Evolutionary conservation across 2,888 invertebrate genomes (phyloP).

Genomic region (Nemapogon koenigi): DNA sequence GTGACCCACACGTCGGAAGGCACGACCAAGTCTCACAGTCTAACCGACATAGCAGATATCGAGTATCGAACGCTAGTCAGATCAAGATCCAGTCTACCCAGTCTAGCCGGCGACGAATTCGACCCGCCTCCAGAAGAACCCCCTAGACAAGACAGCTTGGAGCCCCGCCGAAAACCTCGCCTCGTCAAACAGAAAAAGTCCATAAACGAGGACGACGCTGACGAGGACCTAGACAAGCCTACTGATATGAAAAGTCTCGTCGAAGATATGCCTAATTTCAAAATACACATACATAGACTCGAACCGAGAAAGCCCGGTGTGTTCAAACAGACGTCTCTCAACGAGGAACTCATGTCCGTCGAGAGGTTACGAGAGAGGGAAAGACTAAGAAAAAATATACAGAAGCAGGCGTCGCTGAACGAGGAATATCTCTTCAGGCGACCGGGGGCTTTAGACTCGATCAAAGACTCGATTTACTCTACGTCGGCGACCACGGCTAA

Average conservation of each 20-base stretch:
- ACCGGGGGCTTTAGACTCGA: conserved; percentile 70
- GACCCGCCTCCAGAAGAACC: conserved; percentile 30
- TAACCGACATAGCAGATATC: conserved; percentile 81
- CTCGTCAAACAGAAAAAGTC: conserved; percentile 88
- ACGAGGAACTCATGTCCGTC: conserved; percentile 89
- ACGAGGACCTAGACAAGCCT: conserved; percentile 69
- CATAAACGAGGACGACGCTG: conserved; percentile 76
- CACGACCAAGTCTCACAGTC: conserved; percentile 79
- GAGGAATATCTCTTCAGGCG: conserved; percentile 81
- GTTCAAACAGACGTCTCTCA: conserved; percentile 84
- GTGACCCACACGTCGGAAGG: conserved; percentile 54
- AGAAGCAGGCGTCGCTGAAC: conserved; percentile 88
- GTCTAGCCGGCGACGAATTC: conserved; percentile 57
- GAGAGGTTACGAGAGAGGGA: conserved; percentile 85
- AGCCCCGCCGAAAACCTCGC: conserved; percentile 72
- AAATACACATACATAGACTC: conserved; percentile 51
- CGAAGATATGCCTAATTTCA: conserved; percentile 71
- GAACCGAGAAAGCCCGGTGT: conserved; percentile 66
- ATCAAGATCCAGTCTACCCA: conserved; percentile 78
- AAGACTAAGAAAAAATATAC: conserved; percentile 80
- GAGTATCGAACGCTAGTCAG: conserved; percentile 75
- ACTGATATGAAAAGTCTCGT: conserved; percentile 74
- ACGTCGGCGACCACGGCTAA: conserved; percentile 74
- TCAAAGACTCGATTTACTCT: conserved; percentile 77
- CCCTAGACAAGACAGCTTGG: conserved; percentile 32